Evolutionary conservation across 35 echinoderm and acorn worm species (phyloP).

Genomic region (Apostichopus japonicus): DNA sequence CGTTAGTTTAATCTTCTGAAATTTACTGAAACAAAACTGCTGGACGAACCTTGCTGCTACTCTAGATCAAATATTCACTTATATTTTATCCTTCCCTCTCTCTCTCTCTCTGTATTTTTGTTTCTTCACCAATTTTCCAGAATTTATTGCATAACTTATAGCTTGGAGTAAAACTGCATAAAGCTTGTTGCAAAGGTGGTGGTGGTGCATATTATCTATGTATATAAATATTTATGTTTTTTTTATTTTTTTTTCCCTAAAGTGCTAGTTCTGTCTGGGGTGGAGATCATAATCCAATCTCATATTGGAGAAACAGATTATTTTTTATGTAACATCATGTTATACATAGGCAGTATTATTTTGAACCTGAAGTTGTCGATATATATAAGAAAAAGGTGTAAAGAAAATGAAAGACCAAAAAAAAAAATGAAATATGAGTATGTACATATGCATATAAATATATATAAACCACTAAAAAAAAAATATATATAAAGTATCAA

Average conservation of each 20-base stretch:
- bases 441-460: too few species aligned
- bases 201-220: constrained; percentile 2
- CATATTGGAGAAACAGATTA: neutral
- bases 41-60: neutral
- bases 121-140: neutral
- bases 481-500: too few species aligned
- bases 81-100: too few species aligned
- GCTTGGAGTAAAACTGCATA: neutral
- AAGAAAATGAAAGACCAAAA: too few species aligned
- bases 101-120: neutral
- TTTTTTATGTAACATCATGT: too few species aligned
- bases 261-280: too few species aligned
- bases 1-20: constrained; percentile 12
- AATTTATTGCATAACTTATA: neutral
- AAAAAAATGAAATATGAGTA: too few species aligned
- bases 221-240: constrained; percentile 10
- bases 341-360: neutral
- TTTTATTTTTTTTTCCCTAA: neutral
- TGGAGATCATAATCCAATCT: too few species aligned
- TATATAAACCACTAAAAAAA: too few species aligned
- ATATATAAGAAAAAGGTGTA: neutral
- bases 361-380: neutral
- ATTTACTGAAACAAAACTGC: neutral
- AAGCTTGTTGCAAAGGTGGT: neutral
- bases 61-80: neutral